These are phyloP conservation scores for Gobius niger DNA, from an alignment of 2,113 vertebrate genomes.

Conservation along the genomic window DNA sequence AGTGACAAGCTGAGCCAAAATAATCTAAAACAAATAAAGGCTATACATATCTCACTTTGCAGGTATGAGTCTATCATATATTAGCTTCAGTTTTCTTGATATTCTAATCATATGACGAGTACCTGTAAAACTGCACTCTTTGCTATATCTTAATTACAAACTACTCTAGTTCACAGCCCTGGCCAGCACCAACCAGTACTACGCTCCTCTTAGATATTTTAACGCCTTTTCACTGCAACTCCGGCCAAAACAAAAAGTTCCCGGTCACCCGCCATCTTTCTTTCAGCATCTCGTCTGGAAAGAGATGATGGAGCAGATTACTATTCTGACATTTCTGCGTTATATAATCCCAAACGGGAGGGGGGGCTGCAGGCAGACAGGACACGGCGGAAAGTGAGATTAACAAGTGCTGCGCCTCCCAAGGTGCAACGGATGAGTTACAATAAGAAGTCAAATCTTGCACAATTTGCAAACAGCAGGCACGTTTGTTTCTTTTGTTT, in stretches of 20 bases:
- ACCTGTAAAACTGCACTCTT: no score
- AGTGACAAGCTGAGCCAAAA: no score
- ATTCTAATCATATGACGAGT: no score
- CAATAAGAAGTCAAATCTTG: background rate
- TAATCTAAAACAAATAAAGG: no score
- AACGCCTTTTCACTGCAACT: constrained; percentile 24
- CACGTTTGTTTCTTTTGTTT: no score
- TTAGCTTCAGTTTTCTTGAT: no score
- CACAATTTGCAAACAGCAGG: background rate
- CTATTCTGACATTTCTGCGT: constrained; percentile 38
- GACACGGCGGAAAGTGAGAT: constrained; percentile 14
- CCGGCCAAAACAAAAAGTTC: constrained; percentile 28
- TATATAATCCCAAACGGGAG: constrained; percentile 48
- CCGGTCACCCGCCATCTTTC: constrained; percentile 23
- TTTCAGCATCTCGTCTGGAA: constrained; percentile 18
- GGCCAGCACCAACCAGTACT: background rate
- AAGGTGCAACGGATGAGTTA: background rate
- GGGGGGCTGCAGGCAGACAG: constrained; percentile 12
- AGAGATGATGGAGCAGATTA: constrained; percentile 49
- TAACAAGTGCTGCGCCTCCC: background rate
- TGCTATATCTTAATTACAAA: background rate
- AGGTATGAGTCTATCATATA: no score
- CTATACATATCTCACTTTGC: no score
- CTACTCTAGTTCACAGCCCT: background rate
- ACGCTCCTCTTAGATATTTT: constrained; percentile 9